Conservation (phyloP, 2,888 invertebrate genomes). For the Nephrotoma flavescens region DNA sequence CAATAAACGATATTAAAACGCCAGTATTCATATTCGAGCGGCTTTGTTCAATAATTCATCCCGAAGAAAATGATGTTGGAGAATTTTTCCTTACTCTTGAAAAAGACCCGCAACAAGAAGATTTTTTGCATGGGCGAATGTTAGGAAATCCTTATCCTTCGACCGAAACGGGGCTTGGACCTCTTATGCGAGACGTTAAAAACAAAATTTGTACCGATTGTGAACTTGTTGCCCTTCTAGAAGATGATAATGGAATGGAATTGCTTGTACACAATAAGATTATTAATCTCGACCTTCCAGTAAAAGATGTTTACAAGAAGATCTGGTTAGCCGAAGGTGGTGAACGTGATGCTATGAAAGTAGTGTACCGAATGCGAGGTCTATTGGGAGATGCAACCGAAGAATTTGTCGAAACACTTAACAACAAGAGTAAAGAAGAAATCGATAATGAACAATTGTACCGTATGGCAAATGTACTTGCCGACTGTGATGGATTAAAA, state of each 20-base stretch:
- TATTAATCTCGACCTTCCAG: conserved; percentile 89
- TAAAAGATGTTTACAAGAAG: conserved; percentile 77
- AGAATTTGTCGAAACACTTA: conserved; percentile 91
- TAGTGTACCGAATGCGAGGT: conserved; percentile 95
- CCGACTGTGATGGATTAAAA: conserved; percentile 57
- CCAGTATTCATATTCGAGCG: conserved; percentile 97
- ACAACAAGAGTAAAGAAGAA: conserved; percentile 66
- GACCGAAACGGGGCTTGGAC: conserved; percentile 85
- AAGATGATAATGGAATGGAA: conserved; percentile 99
- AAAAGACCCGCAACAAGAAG: conserved; percentile 98
- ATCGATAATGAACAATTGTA: conserved; percentile 93
- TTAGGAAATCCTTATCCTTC: conserved; percentile 96
- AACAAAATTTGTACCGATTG: conserved; percentile 98
- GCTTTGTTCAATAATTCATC: conserved; percentile 92
- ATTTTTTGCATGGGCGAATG: conserved; percentile 92
- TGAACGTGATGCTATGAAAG: conserved; percentile 90
- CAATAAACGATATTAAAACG: conserved; percentile 81
- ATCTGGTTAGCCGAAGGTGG: conserved; percentile 79
- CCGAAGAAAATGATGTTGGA: conserved; percentile 91
- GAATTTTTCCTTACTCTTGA: conserved; percentile 94
- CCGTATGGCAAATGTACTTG: conserved; percentile 74
- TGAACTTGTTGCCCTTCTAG: conserved; percentile 90
- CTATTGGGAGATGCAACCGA: conserved; percentile 96
- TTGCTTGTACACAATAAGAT: conserved; percentile 95
- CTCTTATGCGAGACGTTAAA: conserved; percentile 95